These are phyloP conservation scores for Halictus quadricinctus DNA, from an alignment of 2,888 invertebrate species.

Conservation along the genomic window DNA sequence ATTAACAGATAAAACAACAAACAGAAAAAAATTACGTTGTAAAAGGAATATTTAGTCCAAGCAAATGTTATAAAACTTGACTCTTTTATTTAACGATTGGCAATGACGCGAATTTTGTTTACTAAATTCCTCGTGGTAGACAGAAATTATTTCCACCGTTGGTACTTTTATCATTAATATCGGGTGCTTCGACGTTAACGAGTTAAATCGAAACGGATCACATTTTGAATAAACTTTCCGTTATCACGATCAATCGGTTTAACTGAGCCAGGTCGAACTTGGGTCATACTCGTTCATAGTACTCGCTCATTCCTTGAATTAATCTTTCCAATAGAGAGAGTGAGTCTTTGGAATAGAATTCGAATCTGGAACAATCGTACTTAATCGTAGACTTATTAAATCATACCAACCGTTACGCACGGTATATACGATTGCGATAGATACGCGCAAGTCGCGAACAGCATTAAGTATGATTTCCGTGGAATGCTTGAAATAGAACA, in stretches of 20 bases:
- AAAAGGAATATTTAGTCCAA: neutral
- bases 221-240: conserved; percentile 21
- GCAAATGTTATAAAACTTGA: neutral
- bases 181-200: neutral
- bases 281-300: conserved; percentile 64
- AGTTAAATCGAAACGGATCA: conserved; percentile 7
- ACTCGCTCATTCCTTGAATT: conserved; percentile 34
- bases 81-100: neutral
- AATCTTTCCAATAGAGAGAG: conserved; percentile 22
- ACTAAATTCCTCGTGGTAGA: neutral
- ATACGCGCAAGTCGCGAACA: neutral
- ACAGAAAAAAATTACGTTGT: neutral
- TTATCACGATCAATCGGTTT: conserved; percentile 62
- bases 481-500: conserved; percentile 24
- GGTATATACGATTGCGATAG: neutral
- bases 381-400: neutral
- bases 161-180: neutral
- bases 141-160: neutral
- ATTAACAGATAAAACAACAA: neutral
- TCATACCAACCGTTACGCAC: neutral
- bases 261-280: conserved; percentile 66
- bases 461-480: conserved; percentile 7
- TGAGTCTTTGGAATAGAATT: neutral
- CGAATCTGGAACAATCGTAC: neutral
- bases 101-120: neutral